These are phyloP conservation scores for Eilema sororculum DNA, from an alignment of 2,888 invertebrate species.

Conservation along the genomic window DNA sequence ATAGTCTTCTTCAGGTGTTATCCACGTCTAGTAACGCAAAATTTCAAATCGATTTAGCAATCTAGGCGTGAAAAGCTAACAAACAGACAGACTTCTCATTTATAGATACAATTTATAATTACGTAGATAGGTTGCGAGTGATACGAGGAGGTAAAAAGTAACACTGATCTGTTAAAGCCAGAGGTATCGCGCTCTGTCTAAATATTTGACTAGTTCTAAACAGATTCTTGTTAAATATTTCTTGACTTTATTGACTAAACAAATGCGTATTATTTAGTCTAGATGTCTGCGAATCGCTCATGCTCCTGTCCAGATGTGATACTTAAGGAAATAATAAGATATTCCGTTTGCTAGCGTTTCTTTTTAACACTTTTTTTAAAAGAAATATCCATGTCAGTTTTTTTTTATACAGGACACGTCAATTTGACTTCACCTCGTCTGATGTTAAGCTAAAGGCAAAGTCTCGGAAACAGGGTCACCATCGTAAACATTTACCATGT, in stretches of 20 bases:
- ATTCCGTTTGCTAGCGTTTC: not conserved
- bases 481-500: no score
- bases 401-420: no score
- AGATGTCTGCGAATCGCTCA: conserved; percentile 14
- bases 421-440: no score
- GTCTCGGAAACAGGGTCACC: no score
- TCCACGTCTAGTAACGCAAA: not conserved
- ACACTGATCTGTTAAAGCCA: conserved; percentile 10
- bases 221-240: conserved; percentile 17
- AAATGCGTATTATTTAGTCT: conserved; percentile 26
- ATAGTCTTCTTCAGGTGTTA: no score
- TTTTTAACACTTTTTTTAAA: not conserved
- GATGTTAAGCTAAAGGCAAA: no score
- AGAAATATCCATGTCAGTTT: no score
- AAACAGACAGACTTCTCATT: not conserved
- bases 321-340: not conserved
- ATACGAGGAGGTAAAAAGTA: conserved; percentile 9
- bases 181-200: conserved; percentile 11
- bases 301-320: conserved; percentile 10
- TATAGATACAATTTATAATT: not conserved
- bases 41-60: not conserved
- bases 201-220: conserved; percentile 23
- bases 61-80: not conserved
- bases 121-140: not conserved
- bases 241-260: conserved; percentile 24